A percentile compares a stretch with the other conserved stretches of the same genome.
Conservation (phyloP, 1,140 invertebrate species). For the Catajapyx aquilonaris region DNA sequence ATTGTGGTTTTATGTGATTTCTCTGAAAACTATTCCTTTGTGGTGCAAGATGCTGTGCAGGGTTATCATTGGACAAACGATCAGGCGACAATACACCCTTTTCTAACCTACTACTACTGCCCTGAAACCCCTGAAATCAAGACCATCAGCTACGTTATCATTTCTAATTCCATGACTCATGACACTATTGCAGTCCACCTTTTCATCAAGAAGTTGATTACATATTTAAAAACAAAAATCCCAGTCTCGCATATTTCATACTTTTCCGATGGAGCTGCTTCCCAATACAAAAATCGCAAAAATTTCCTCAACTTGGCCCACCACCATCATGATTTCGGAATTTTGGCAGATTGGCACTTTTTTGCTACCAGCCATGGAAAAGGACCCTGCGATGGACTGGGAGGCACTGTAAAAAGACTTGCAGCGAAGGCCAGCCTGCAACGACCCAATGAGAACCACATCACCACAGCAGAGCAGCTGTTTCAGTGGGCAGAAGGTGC, state of each 20-base stretch:
- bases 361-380: conserved; percentile 9
- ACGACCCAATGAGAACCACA: conserved; percentile 6
- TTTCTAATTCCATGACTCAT: conserved; percentile 3
- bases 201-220: neutral
- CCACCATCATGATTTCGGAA: conserved; percentile 4
- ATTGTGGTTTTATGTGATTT: neutral
- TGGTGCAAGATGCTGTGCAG: neutral
- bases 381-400: conserved; percentile 6
- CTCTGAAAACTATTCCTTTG: neutral
- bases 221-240: neutral
- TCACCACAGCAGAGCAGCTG: conserved; percentile 4
- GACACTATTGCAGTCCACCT: neutral
- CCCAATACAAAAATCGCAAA: conserved; percentile 9
- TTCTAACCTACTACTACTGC: neutral
- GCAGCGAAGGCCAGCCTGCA: conserved; percentile 7
- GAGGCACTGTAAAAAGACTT: conserved; percentile 6
- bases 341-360: conserved; percentile 8
- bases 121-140: neutral
- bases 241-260: neutral
- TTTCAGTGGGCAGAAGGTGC: conserved; percentile 6
- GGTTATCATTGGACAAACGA: neutral
- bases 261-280: conserved; percentile 8
- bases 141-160: conserved; percentile 1
- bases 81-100: neutral
- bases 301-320: conserved; percentile 6